Evolutionary conservation across 1,140 invertebrate species (phyloP).

Genomic region (Eurosta solidaginis): DNA sequence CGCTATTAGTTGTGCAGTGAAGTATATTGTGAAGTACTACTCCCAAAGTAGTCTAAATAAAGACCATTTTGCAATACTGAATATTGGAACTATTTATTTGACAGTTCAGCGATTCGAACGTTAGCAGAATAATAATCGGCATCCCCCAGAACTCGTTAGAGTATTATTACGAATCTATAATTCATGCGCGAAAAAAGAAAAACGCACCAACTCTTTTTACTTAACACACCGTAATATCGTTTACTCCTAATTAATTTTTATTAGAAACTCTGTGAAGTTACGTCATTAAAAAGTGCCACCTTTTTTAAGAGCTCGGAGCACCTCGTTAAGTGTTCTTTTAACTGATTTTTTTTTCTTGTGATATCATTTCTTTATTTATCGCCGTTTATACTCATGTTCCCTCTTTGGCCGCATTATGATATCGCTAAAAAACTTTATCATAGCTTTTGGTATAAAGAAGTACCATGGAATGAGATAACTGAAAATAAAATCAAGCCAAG

Average conservation of each 20-base stretch:
- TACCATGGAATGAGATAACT: too few species aligned
- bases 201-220: too few species aligned
- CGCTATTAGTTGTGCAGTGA: too few species aligned
- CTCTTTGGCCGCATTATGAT: not conserved
- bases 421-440: constrained; percentile 15
- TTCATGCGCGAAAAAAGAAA: too few species aligned
- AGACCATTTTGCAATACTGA: too few species aligned
- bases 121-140: too few species aligned
- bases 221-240: not conserved
- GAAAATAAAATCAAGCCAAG: not conserved
- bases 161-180: too few species aligned
- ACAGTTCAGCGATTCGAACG: too few species aligned
- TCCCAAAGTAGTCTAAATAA: too few species aligned
- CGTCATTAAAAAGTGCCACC: not conserved
- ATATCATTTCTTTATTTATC: not conserved
- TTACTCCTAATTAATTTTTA: constrained; percentile 9
- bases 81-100: too few species aligned
- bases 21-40: too few species aligned
- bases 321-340: not conserved
- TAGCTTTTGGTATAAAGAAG: not conserved
- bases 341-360: not conserved
- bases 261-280: not conserved
- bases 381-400: not conserved
- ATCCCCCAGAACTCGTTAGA: too few species aligned
- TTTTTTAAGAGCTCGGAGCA: not conserved